These are phyloP conservation scores for Dromococcyx pavoninus DNA, from an alignment of 2,797 vertebrate species.

Conservation along the genomic window DNA sequence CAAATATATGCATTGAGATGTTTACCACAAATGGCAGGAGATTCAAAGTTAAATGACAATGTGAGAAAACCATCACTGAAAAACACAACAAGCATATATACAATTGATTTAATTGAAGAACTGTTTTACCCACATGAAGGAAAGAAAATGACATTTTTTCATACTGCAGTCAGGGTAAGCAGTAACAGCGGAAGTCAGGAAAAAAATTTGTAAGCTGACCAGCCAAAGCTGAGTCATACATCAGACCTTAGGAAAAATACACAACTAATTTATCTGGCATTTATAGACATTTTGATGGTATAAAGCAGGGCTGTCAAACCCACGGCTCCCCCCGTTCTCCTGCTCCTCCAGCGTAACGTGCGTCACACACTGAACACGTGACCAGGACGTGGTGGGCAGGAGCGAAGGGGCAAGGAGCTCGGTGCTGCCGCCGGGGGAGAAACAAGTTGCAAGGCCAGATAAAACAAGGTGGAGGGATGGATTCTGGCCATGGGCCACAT, in stretches of 20 bases:
- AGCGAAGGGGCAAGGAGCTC: too few relatives aligned
- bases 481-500: too few relatives aligned
- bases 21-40: not conserved
- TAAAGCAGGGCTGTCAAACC: not conserved
- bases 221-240: not conserved
- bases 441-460: too few relatives aligned
- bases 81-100: not conserved
- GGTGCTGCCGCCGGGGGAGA: too few relatives aligned
- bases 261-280: not conserved
- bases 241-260: not conserved
- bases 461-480: too few relatives aligned
- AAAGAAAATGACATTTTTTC: conserved; percentile 6
- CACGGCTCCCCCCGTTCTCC: too few relatives aligned
- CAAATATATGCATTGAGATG: not conserved
- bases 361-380: too few relatives aligned
- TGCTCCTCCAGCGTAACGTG: too few relatives aligned
- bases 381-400: too few relatives aligned
- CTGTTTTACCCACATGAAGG: not conserved
- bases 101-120: not conserved
- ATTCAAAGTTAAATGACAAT: not conserved
- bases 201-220: not conserved
- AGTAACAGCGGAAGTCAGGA: not conserved
- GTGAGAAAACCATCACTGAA: not conserved
- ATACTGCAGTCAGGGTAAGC: not conserved
- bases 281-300: not conserved